phyloP scores from a whole-genome alignment of 2,888 invertebrate species.

The Lasioglossum villosulum region DNA sequence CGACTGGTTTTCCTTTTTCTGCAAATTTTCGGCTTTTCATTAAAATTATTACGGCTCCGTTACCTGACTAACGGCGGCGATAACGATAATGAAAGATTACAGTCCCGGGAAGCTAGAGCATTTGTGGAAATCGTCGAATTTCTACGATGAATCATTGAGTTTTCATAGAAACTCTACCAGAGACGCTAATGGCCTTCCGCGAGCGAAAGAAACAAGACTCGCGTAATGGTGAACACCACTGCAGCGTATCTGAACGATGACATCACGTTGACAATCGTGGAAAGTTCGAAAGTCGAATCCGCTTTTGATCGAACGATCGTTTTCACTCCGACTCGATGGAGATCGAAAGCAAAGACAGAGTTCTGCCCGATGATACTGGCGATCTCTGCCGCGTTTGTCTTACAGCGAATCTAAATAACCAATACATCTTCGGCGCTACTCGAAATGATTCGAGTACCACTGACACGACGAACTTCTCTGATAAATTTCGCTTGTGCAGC shows the following conservation, averaged over 20 bases:
- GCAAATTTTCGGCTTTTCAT: background rate
- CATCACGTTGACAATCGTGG: slow-evolving; percentile 4
- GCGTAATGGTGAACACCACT: slow-evolving; percentile 26
- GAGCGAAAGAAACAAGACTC: slow-evolving; percentile 14
- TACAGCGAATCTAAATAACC: slow-evolving; percentile 68
- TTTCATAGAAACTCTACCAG: slow-evolving; percentile 48
- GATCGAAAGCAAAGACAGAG: slow-evolving; percentile 20
- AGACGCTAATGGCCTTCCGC: slow-evolving; percentile 7
- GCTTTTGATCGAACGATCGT: slow-evolving; percentile 23
- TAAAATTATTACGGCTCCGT: background rate
- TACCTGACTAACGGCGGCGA: no score
- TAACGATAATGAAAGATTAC: slow-evolving; percentile 15
- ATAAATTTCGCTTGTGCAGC: slow-evolving; percentile 75
- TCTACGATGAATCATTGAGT: background rate
- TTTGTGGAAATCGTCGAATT: slow-evolving; percentile 7
- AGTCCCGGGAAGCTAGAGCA: background rate
- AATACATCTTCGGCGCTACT: slow-evolving; percentile 70
- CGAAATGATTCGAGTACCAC: slow-evolving; percentile 45
- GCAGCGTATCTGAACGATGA: slow-evolving; percentile 26
- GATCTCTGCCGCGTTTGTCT: slow-evolving; percentile 77
- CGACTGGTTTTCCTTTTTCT: background rate
- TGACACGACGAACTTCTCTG: slow-evolving; percentile 53
- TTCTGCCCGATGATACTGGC: slow-evolving; percentile 38
- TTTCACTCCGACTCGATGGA: slow-evolving; percentile 55
- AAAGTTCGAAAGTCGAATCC: slow-evolving; percentile 27